These are phyloP conservation scores for Aporrectodea caliginosa DNA, from an alignment of 1,140 invertebrate genomes.

Conservation along the genomic window DNA sequence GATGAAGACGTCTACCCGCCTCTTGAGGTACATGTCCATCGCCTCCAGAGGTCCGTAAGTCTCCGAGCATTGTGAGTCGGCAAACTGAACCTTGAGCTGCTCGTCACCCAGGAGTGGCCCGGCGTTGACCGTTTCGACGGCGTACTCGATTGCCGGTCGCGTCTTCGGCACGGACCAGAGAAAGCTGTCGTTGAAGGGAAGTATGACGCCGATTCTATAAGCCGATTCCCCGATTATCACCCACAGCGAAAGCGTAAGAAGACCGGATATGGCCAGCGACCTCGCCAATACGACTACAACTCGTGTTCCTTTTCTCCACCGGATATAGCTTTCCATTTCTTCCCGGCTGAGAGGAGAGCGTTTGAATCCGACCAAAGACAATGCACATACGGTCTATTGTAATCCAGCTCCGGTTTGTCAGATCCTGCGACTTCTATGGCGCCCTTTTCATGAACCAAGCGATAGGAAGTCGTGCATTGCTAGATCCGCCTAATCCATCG, in stretches of 20 bases:
- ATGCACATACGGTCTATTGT: too few relatives aligned
- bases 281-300: too few relatives aligned
- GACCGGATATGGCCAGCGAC: too few relatives aligned
- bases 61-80: slow-evolving; percentile 45
- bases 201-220: slow-evolving; percentile 18
- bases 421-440: too few relatives aligned
- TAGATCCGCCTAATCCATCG: too few relatives aligned
- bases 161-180: slow-evolving; percentile 20
- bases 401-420: too few relatives aligned
- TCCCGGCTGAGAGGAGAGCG: too few relatives aligned
- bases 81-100: slow-evolving; percentile 15
- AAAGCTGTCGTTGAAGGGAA: slow-evolving; percentile 1
- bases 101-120: neutral
- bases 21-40: slow-evolving; percentile 44
- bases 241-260: neutral
- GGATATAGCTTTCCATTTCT: too few relatives aligned
- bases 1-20: slow-evolving; percentile 59
- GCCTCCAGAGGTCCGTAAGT: slow-evolving; percentile 50
- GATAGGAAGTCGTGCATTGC: too few relatives aligned
- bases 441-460: too few relatives aligned
- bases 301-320: too few relatives aligned
- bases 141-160: slow-evolving; percentile 16
- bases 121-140: slow-evolving; percentile 20
- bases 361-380: too few relatives aligned
- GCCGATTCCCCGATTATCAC: neutral